These are phyloP conservation scores for Monodelphis domestica DNA, from an alignment of 2,797 vertebrate genomes.

Conservation along the genomic window DNA sequence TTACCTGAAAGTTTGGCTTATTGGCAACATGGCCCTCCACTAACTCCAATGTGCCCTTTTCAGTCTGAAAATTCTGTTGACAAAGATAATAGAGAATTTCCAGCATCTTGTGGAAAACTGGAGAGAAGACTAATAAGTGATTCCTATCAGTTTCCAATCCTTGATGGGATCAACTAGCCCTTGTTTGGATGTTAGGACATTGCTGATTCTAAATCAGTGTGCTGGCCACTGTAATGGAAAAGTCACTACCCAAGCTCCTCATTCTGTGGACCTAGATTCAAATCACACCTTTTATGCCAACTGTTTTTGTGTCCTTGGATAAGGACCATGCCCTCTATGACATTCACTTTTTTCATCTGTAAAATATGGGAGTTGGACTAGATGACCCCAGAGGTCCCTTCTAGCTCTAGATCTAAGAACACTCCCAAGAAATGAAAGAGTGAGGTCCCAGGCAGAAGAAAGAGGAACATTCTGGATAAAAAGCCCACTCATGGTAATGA, in stretches of 20 bases:
- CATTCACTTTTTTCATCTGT: background rate
- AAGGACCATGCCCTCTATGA: background rate
- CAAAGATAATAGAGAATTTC: background rate
- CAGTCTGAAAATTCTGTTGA: background rate
- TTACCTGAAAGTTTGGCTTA: background rate
- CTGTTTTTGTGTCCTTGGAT: background rate
- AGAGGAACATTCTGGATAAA: too few species aligned
- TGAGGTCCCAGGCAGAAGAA: too few species aligned
- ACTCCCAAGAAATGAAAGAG: background rate
- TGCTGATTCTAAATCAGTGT: background rate
- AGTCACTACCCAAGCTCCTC: background rate
- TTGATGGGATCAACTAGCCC: background rate
- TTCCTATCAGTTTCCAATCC: background rate
- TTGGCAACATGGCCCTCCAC: background rate
- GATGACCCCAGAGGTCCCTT: background rate
- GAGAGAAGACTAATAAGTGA: background rate
- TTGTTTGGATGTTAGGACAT: background rate
- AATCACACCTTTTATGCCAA: background rate
- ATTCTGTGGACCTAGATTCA: background rate
- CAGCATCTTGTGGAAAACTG: background rate
- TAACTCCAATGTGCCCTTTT: background rate
- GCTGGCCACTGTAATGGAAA: background rate
- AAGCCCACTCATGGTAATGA: too few species aligned
- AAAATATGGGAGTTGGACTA: background rate
- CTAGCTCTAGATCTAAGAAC: background rate